phyloP scores from a whole-genome alignment of 2,797 vertebrate species.

The Taeniopygia guttata region DNA sequence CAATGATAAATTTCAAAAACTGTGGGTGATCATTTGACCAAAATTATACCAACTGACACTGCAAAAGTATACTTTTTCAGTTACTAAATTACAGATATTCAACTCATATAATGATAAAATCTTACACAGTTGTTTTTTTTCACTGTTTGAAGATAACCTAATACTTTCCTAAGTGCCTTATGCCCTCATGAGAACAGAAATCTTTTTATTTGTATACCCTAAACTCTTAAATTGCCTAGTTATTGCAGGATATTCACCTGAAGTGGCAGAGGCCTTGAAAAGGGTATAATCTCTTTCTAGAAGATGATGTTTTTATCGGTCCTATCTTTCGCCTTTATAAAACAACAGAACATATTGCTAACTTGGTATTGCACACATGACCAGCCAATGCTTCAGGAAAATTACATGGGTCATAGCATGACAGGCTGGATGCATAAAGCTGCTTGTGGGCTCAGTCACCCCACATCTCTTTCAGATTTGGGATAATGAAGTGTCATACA shows the following conservation, averaged over 20 bases:
- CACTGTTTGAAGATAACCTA: not conserved
- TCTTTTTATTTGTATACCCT: not conserved
- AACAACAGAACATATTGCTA: not conserved
- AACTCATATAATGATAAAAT: not conserved
- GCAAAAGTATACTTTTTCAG: not conserved
- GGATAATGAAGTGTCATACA: not conserved
- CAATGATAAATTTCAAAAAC: not conserved
- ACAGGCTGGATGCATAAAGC: not conserved
- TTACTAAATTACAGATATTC: conserved; percentile 28
- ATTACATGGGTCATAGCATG: not conserved
- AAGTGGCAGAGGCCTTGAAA: not conserved
- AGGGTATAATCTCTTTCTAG: not conserved
- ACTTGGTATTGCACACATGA: not conserved
- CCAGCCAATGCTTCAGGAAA: not conserved
- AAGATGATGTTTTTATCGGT: not conserved
- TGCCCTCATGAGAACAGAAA: not conserved
- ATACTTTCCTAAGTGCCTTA: not conserved
- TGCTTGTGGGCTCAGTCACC: not conserved
- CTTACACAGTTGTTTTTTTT: not conserved
- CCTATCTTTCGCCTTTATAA: not conserved
- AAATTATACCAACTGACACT: not conserved
- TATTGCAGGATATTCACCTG: not conserved
- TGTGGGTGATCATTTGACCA: not conserved
- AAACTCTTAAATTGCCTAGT: not conserved
- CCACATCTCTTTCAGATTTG: not conserved